Evolutionary conservation across 2,888 invertebrate species (phyloP).

Genomic region (Agrotis clavis): DNA sequence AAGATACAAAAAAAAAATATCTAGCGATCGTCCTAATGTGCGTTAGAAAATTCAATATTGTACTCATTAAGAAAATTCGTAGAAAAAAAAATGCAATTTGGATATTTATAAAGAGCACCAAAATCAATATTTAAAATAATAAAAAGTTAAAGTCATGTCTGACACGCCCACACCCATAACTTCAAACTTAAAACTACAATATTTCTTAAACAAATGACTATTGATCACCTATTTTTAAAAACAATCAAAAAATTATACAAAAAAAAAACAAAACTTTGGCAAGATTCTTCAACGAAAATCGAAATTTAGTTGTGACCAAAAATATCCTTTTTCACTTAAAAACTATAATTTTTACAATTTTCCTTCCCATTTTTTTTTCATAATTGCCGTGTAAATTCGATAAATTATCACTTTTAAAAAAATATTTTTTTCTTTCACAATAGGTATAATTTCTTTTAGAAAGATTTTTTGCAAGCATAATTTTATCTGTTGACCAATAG

Average conservation of each 20-base stretch:
- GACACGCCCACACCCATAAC: conserved; percentile 59
- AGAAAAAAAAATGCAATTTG: conserved; percentile 53
- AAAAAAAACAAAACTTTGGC: conserved; percentile 78
- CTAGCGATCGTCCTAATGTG: conserved; percentile 71
- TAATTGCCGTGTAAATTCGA: conserved; percentile 89
- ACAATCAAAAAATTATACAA: conserved; percentile 63
- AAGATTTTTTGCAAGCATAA: conserved; percentile 54
- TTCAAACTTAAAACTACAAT: conserved; percentile 56
- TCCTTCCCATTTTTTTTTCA: conserved; percentile 17
- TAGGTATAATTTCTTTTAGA: conserved; percentile 55
- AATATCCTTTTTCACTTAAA: conserved; percentile 51
- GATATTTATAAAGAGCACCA: conserved; percentile 75
- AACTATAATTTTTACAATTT: conserved; percentile 59
- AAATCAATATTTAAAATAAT: conserved; percentile 63
- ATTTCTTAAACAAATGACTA: conserved; percentile 70
- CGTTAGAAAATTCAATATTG: conserved; percentile 67
- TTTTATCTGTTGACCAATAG: conserved; percentile 55
- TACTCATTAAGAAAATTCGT: conserved; percentile 61
- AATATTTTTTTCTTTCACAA: conserved; percentile 63
- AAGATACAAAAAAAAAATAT: conserved; percentile 63
- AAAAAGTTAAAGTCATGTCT: conserved; percentile 61
- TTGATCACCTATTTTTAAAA: conserved; percentile 63
- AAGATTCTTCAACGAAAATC: conserved; percentile 74
- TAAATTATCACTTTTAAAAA: conserved; percentile 82
- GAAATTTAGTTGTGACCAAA: conserved; percentile 71